A percentile compares a stretch with the other conserved stretches of the same genome.
Conservation (phyloP, 2,888 invertebrate genomes). For the Stenichneumon culpator region DNA sequence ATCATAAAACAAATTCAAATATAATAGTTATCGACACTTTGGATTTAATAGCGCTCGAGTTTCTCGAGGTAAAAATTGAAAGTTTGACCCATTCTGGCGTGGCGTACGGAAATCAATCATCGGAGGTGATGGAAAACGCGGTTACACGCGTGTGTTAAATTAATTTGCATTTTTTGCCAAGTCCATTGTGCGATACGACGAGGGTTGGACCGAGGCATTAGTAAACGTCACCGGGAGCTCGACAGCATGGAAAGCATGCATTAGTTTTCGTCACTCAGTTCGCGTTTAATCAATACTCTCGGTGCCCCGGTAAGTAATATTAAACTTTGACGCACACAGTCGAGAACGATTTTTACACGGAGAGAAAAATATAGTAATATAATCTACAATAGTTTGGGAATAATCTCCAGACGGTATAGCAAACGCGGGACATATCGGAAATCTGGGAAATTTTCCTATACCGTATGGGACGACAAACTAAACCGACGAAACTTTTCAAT, state of each 20-base stretch:
- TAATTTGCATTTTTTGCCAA: conserved; percentile 70
- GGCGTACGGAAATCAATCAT: conserved; percentile 70
- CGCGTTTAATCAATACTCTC: conserved; percentile 57
- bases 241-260: conserved; percentile 65
- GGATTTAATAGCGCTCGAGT: background rate
- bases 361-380: too few species aligned
- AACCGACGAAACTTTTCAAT: too few species aligned
- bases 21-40: background rate
- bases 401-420: too few species aligned
- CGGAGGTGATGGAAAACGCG: conserved; percentile 60
- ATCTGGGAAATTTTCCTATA: too few species aligned
- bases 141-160: conserved; percentile 64
- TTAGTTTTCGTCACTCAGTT: conserved; percentile 68
- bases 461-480: too few species aligned
- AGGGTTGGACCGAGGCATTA: conserved; percentile 67
- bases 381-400: too few species aligned
- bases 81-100: conserved; percentile 58
- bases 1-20: too few species aligned
- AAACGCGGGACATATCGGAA: too few species aligned
- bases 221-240: conserved; percentile 64
- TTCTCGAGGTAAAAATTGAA: conserved; percentile 44
- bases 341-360: background rate
- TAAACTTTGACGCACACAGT: background rate
- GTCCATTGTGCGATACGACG: conserved; percentile 32
- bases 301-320: background rate